Evolutionary conservation across 1,140 invertebrate genomes (phyloP), one percentile per base, ranked within the genome.

Genomic region (Glossosoma conforme): DNA sequence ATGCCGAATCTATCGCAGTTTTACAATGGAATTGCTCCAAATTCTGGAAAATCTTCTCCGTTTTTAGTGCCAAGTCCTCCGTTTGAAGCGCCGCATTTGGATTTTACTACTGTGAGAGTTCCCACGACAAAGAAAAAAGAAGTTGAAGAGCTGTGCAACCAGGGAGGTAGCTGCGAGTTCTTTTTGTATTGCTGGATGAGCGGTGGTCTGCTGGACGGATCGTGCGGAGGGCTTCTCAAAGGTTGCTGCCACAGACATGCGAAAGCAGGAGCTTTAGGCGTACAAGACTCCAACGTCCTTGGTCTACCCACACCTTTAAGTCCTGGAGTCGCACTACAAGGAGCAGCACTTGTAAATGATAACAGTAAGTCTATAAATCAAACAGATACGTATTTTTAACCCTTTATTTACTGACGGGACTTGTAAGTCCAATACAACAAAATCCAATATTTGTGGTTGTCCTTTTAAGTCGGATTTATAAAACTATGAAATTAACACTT

Each of bases 151-250:
- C 71, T 66, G 20, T 78, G 78, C 56, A 66, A 75, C 17, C 80
- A 85, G 61, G 86, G 87, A 59, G 87, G 88, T 33, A 87, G 81
- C 57, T 95, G 91, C 69, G 89, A 94, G 74, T 93, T 93, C 76
- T 93, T 93, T 77, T 77, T 94, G 59, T 83, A 87, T 65, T 93
- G 91, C 74, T 94, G 91, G 91, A 82, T 94, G 77, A 81, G 86
- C 35, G 89, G 89, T 54, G 91, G 91, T 51, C 78, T 91, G 52
- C 79, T 94, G 61, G 88, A 92, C 63, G 87, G 86, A 61, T 81
- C 86, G 61, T 94, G 91, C 70, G 86, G 87, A 61, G 80, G 85
- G 50, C 77, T 94, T 62, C 78, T 95, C 56, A 88, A 84, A 64
- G 89, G 88, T 52, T 94, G 92, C 78, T 95, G 91, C 71, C 85